phyloP scores from a whole-genome alignment of 2,888 invertebrate species.

The Drosophila gaucha region DNA sequence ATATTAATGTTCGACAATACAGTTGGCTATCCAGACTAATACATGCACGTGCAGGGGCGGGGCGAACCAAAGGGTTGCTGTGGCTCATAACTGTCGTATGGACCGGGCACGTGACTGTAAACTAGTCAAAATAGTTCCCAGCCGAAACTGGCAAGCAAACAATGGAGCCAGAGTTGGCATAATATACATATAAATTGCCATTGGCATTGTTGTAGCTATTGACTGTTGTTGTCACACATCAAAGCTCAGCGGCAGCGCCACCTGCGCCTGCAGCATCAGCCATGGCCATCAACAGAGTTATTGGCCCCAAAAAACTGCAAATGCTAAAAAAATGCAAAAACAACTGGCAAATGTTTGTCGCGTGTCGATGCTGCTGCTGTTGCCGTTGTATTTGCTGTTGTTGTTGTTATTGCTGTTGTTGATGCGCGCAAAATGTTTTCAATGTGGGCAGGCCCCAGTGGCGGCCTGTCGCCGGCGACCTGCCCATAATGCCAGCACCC shows the following conservation, averaged over 20 bases:
- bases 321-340: slow-evolving; percentile 70
- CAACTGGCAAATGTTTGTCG: slow-evolving; percentile 70
- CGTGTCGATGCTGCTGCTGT: slow-evolving; percentile 46
- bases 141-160: slow-evolving; percentile 17
- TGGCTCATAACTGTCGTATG: slow-evolving; percentile 29
- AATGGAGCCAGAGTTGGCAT: slow-evolving; percentile 32
- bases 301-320: slow-evolving; percentile 78
- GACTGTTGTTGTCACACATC: slow-evolving; percentile 78
- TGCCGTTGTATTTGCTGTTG: slow-evolving; percentile 40
- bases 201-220: slow-evolving; percentile 68
- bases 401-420: slow-evolving; percentile 32
- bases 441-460: slow-evolving; percentile 46
- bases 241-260: slow-evolving; percentile 55
- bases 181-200: slow-evolving; percentile 64
- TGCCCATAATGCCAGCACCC: slow-evolving; percentile 29
- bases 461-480: slow-evolving; percentile 33
- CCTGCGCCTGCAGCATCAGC: slow-evolving; percentile 47
- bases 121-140: slow-evolving; percentile 55
- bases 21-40: background rate
- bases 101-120: slow-evolving; percentile 69
- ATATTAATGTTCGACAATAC: slow-evolving; percentile 14
- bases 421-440: slow-evolving; percentile 74
- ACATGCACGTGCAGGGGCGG: slow-evolving; percentile 16
- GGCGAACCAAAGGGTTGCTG: background rate
- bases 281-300: slow-evolving; percentile 76